Evolutionary conservation across 2,797 vertebrate genomes (phyloP).

Genomic region (Rhyacichthys aspro): DNA sequence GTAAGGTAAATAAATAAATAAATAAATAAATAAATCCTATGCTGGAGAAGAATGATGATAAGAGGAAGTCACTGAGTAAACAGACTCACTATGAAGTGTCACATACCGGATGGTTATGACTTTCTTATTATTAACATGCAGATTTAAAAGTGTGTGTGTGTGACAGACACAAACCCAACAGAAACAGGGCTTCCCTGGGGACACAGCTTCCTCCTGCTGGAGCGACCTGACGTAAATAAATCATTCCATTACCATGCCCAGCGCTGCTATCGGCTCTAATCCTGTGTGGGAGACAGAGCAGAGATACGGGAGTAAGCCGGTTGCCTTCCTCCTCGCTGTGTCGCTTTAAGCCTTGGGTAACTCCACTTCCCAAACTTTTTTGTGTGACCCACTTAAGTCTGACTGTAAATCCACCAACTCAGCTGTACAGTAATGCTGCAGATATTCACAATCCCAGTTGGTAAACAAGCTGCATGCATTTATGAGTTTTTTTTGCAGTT

Average conservation of each 20-base stretch:
- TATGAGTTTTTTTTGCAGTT: background rate
- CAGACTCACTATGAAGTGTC: slow-evolving; percentile 46
- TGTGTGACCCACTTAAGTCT: slow-evolving; percentile 76
- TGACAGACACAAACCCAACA: slow-evolving; percentile 14
- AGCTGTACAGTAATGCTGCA: slow-evolving; percentile 55
- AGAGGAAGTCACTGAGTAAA: slow-evolving; percentile 53
- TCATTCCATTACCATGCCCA: slow-evolving; percentile 76
- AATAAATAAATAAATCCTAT: background rate
- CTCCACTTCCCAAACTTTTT: slow-evolving; percentile 70
- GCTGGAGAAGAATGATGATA: slow-evolving; percentile 36
- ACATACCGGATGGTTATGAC: slow-evolving; percentile 33
- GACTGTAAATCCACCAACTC: slow-evolving; percentile 69
- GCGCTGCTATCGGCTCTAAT: slow-evolving; percentile 27
- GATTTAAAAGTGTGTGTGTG: slow-evolving; percentile 41
- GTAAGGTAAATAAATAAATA: too few species aligned
- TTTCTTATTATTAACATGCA: slow-evolving; percentile 39
- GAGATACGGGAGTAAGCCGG: slow-evolving; percentile 77
- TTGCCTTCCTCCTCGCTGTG: slow-evolving; percentile 72
- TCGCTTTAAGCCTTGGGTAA: slow-evolving; percentile 78
- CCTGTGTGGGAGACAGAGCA: slow-evolving; percentile 73
- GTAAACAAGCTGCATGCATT: slow-evolving; percentile 47
- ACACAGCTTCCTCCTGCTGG: slow-evolving; percentile 61
- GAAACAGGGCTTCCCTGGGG: slow-evolving; percentile 68
- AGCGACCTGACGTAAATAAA: slow-evolving; percentile 80
- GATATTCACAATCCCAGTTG: slow-evolving; percentile 19